Conservation (phyloP, 2,888 invertebrate genomes). For the Ophion costatus region DNA sequence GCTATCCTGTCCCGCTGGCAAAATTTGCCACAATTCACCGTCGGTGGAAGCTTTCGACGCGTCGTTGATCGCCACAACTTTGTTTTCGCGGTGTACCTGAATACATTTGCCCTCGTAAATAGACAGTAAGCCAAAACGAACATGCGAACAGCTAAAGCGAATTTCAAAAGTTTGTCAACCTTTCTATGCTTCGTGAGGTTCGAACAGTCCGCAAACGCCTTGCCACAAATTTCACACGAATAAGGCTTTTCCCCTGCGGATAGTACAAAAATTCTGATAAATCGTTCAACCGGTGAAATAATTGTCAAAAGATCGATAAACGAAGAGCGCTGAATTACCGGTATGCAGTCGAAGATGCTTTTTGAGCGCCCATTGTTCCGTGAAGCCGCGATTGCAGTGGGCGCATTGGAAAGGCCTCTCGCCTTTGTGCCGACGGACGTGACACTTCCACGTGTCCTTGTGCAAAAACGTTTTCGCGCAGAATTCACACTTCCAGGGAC, state of each 20-base stretch:
- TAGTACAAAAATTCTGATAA: neutral
- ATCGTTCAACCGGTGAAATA: neutral
- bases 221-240: constrained; percentile 88
- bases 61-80: constrained; percentile 71
- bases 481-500: constrained; percentile 86
- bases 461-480: constrained; percentile 86
- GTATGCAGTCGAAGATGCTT: constrained; percentile 88
- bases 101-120: neutral
- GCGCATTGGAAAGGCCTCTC: constrained; percentile 88
- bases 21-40: constrained; percentile 80
- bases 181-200: constrained; percentile 89
- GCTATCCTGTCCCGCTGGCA: constrained; percentile 75
- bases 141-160: neutral
- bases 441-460: constrained; percentile 87
- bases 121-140: neutral
- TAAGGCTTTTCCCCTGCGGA: constrained; percentile 87
- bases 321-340: constrained; percentile 75
- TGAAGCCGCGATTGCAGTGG: constrained; percentile 86
- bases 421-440: constrained; percentile 88
- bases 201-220: constrained; percentile 91
- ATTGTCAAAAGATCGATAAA: neutral
- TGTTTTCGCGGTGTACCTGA: constrained; percentile 80
- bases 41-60: constrained; percentile 70
- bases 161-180: constrained; percentile 75
- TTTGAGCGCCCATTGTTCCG: constrained; percentile 87